Evolutionary conservation across 2,888 invertebrate species (phyloP).

Genomic region (Macrophya annulata): DNA sequence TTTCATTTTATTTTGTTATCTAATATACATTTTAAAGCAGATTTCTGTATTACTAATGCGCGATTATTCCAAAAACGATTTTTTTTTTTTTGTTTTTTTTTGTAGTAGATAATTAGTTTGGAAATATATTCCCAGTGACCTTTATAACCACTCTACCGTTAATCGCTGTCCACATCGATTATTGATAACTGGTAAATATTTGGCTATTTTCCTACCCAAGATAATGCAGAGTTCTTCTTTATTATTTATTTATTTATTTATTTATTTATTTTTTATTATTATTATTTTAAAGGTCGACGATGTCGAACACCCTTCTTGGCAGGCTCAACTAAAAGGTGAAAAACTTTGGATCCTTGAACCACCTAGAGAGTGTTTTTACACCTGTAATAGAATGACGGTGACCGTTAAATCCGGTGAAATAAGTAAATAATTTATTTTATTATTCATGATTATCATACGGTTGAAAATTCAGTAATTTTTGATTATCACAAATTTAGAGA

Average conservation of each 20-base stretch:
- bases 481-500: neutral
- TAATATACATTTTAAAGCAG: slow-evolving; percentile 15
- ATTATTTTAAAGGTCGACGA: slow-evolving; percentile 92
- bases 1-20: neutral
- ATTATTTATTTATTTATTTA: no score
- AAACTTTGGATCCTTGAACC: slow-evolving; percentile 96
- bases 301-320: slow-evolving; percentile 97
- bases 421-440: slow-evolving; percentile 83
- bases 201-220: slow-evolving; percentile 16
- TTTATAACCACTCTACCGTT: neutral
- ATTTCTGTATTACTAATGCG: slow-evolving; percentile 29
- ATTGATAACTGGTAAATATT: neutral
- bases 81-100: neutral
- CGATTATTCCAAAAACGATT: neutral
- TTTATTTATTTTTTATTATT: no score
- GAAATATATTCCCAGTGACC: neutral
- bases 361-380: slow-evolving; percentile 94
- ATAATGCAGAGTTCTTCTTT: slow-evolving; percentile 41
- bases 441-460: neutral
- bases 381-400: slow-evolving; percentile 86
- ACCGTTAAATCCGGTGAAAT: slow-evolving; percentile 94
- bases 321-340: slow-evolving; percentile 94
- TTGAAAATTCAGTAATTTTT: neutral
- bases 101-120: neutral
- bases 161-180: neutral